Evolutionary conservation across 1,140 invertebrate species (phyloP).

Genomic region (Riptortus pedestris): DNA sequence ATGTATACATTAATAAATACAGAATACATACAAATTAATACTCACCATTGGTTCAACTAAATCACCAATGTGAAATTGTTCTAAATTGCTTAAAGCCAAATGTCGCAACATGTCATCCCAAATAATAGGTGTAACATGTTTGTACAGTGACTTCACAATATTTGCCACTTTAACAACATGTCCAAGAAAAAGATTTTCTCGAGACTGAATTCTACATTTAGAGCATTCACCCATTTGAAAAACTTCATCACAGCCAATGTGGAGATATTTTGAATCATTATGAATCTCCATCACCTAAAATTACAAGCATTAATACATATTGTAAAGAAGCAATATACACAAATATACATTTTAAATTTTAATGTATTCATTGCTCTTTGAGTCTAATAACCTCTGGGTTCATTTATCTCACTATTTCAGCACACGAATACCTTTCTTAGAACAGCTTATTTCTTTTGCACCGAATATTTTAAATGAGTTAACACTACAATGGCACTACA

Average conservation of each 20-base stretch:
- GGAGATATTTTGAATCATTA: constrained; percentile 55
- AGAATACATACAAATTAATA: too few relatives aligned
- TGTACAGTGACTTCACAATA: constrained; percentile 51
- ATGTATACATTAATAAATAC: too few relatives aligned
- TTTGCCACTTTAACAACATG: constrained; percentile 57
- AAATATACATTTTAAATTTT: too few relatives aligned
- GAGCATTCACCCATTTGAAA: constrained; percentile 72
- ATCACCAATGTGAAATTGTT: constrained; percentile 56
- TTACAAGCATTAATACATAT: neutral
- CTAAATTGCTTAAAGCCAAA: constrained; percentile 53
- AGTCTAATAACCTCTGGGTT: too few relatives aligned
- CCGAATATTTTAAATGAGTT: too few relatives aligned
- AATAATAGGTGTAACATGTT: constrained; percentile 62
- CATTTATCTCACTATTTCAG: too few relatives aligned
- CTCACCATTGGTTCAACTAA: constrained; percentile 71
- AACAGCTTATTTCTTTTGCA: too few relatives aligned
- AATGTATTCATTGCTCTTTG: too few relatives aligned
- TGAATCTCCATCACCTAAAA: constrained; percentile 49
- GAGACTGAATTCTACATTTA: constrained; percentile 48
- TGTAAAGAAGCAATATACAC: too few relatives aligned
- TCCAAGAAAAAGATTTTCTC: constrained; percentile 51
- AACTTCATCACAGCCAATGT: constrained; percentile 74
- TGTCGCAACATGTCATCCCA: constrained; percentile 92
- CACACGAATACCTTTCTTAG: too few relatives aligned
- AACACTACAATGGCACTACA: too few relatives aligned